Conservation (phyloP, 2,113 vertebrate species). For the Orthonyx spaldingii region DNA sequence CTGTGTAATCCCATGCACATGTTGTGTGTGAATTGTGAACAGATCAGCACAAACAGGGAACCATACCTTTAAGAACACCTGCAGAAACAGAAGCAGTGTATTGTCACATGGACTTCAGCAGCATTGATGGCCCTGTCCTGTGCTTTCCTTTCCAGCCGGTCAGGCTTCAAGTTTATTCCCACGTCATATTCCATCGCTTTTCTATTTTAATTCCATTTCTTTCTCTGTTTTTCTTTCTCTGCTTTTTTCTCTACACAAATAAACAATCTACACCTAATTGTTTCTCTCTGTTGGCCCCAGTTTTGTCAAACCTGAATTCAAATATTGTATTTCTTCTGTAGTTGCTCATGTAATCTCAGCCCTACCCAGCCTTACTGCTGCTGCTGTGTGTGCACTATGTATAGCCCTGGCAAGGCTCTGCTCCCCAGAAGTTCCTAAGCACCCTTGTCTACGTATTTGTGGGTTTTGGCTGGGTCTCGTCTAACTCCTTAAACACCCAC, state of each 20-base stretch:
- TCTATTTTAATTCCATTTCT: neutral
- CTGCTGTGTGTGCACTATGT: neutral
- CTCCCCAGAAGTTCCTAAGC: neutral
- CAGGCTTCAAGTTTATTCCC: neutral
- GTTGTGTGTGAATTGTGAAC: neutral
- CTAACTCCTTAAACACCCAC: accelerated
- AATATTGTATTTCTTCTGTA: neutral
- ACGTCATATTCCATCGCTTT: neutral
- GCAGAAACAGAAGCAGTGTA: neutral
- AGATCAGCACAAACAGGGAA: neutral
- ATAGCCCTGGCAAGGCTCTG: neutral
- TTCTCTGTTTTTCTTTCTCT: too few species aligned
- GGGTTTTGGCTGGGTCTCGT: neutral
- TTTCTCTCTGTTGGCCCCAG: neutral
- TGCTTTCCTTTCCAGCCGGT: neutral
- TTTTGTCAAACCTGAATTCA: neutral
- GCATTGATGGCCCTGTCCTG: accelerated
- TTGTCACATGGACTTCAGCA: neutral
- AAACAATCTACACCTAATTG: neutral
- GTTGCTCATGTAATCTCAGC: neutral
- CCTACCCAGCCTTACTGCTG: neutral
- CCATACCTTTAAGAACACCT: neutral
- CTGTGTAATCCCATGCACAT: neutral
- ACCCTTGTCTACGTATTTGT: neutral
- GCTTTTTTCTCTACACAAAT: neutral